Base-by-base conservation (phyloP, 2,113 vertebrate genomes). In the Numida meleagris region DNA sequence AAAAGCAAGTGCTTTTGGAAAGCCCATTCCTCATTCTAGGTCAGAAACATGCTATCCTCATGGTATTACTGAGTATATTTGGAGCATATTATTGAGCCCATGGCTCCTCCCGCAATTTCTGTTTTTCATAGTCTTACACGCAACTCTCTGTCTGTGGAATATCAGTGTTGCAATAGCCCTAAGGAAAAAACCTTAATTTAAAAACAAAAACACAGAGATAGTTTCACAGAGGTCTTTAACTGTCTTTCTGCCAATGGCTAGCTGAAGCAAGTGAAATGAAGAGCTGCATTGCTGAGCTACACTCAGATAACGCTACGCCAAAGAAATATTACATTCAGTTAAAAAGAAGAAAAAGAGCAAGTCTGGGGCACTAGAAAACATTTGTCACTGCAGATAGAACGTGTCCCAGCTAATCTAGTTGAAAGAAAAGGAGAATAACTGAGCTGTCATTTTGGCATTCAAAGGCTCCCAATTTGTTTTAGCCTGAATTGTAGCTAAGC, bases 131-230 rank as follows among this genome's bases (percentile, higher is more conserved):
- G 65, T 48, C 73, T 61, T 61, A 70, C 23, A 38, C 74, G 71
- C 45, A 87, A 40, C 89, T 88, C 46, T 82, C 76, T 5, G 4
- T 77, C 82, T 89, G 61, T 74, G 63, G 29, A 89, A 61, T 84
- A 92, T 55, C 79, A 88, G 3, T 81, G 79, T 18, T 89, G 42
- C 57, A 80, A 83, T 11, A 91, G 46, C 82, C 82, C 57, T 72
- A 34, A 93, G 89, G 79, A 95, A 31, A 75, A 93, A 91, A 67
- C 2, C 42, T 85, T 71, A 80, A 92, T 94, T 94, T 95, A 91
- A 91, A 94, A 94, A 63, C 85, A 78, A 93, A 86, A 86, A 4
- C 48, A 82, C 29, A 57, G 81, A 88, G 61, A 15, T 0, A 0
- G 50, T 73, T 86, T 46, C 75, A 40, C 38, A 83, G 34, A 86